These are phyloP conservation scores for Bombyx huttoni DNA, from an alignment of 2,888 invertebrate genomes.

Conservation along the genomic window DNA sequence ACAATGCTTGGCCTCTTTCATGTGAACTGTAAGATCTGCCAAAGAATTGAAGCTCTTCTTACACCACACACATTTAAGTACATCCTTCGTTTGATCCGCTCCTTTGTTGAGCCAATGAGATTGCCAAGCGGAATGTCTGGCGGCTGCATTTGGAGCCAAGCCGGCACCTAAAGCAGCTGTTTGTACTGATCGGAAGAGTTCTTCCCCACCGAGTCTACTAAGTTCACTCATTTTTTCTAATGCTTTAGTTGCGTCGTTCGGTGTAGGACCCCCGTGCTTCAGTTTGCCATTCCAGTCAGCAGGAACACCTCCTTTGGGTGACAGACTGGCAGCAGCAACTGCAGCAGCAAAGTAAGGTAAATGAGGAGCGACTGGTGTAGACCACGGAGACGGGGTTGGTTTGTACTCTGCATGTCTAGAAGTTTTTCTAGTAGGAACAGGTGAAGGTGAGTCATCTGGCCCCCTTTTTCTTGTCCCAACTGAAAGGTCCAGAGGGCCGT, in stretches of 20 bases:
- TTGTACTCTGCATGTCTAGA: constrained; percentile 79
- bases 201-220: constrained; percentile 87
- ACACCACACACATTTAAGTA: constrained; percentile 98
- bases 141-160: constrained; percentile 70
- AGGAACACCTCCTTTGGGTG: constrained; percentile 78
- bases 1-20: constrained; percentile 98
- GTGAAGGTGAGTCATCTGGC: constrained; percentile 74
- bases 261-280: constrained; percentile 76
- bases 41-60: constrained; percentile 96
- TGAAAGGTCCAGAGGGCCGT: constrained; percentile 85
- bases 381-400: constrained; percentile 82
- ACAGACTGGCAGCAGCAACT: constrained; percentile 82
- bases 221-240: constrained; percentile 93
- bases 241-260: constrained; percentile 89
- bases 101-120: constrained; percentile 98
- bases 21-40: constrained; percentile 95
- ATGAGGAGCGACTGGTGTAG: constrained; percentile 82
- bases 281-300: constrained; percentile 85
- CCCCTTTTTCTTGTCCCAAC: constrained; percentile 82
- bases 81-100: constrained; percentile 95
- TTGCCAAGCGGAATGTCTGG: constrained; percentile 93
- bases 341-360: constrained; percentile 87
- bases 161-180: constrained; percentile 65
- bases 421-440: constrained; percentile 76
- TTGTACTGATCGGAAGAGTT: constrained; percentile 77